phyloP scores from a whole-genome alignment of 1,140 invertebrate species.

The Drosophila elegans region DNA sequence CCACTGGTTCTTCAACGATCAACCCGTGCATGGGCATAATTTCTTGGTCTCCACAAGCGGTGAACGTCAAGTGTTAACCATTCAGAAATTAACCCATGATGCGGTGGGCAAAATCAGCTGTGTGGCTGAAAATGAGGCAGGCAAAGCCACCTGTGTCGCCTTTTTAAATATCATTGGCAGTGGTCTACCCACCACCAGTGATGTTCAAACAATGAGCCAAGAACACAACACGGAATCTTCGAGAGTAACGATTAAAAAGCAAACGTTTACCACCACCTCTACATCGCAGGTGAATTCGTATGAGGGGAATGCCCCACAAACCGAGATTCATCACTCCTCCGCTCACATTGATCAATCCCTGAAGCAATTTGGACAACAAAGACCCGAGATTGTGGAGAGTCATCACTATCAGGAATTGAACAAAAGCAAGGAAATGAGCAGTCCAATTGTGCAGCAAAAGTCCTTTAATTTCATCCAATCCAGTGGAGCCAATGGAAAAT shows the following conservation, averaged over 20 bases:
- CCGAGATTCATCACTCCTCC: constrained; percentile 74
- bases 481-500: constrained; percentile 32
- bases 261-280: constrained; percentile 80
- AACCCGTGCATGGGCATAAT: constrained; percentile 89
- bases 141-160: constrained; percentile 89
- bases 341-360: constrained; percentile 78
- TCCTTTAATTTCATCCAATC: constrained; percentile 75
- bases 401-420: constrained; percentile 82
- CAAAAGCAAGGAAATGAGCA: constrained; percentile 75
- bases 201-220: constrained; percentile 69
- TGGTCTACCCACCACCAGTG: constrained; percentile 57
- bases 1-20: constrained; percentile 92
- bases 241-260: constrained; percentile 81
- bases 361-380: constrained; percentile 73
- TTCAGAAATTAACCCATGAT: constrained; percentile 87
- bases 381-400: constrained; percentile 76
- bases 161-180: constrained; percentile 86
- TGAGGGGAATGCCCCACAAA: constrained; percentile 79
- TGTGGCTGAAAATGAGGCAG: constrained; percentile 90
- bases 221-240: constrained; percentile 83
- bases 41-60: constrained; percentile 90
- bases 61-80: constrained; percentile 89
- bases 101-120: constrained; percentile 89
- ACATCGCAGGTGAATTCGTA: constrained; percentile 84
- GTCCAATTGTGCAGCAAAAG: constrained; percentile 72